These are phyloP conservation scores for Agelastica alni DNA, from an alignment of 2,888 invertebrate species.

Conservation along the genomic window DNA sequence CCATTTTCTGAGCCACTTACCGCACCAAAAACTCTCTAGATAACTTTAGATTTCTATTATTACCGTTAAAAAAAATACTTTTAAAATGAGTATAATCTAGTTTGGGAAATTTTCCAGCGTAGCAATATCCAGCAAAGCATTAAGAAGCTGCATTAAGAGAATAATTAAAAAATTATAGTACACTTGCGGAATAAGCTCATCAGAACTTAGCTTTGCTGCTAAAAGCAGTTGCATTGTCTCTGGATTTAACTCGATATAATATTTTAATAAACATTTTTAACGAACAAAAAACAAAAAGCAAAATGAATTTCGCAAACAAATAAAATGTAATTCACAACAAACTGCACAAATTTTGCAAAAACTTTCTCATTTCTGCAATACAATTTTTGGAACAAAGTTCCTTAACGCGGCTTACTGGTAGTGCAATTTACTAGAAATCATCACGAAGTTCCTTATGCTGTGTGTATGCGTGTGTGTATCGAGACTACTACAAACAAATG, in stretches of 20 bases:
- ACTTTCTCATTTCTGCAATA: too few species aligned
- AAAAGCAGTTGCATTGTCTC: constrained; percentile 23
- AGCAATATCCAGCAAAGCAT: constrained; percentile 11
- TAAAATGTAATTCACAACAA: too few species aligned
- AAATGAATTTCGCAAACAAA: too few species aligned
- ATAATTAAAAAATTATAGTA: constrained; percentile 17
- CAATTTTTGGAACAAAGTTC: too few species aligned
- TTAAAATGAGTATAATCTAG: not conserved
- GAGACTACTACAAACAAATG: too few species aligned
- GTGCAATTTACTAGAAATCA: too few species aligned
- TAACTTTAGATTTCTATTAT: not conserved
- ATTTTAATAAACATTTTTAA: too few species aligned
- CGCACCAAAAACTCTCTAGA: not conserved
- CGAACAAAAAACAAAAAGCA: too few species aligned
- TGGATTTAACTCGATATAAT: constrained; percentile 27
- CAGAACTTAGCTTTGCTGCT: constrained; percentile 15
- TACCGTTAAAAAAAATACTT: not conserved
- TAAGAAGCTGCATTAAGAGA: constrained; percentile 7
- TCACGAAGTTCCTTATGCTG: too few species aligned
- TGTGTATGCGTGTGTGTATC: too few species aligned
- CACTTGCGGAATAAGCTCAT: constrained; percentile 19
- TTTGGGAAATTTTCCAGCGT: constrained; percentile 6
- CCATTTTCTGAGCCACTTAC: not conserved
- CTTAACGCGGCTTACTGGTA: too few species aligned
- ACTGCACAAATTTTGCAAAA: too few species aligned